Evolutionary conservation across 2,797 vertebrate species (phyloP), one percentile per base, ranked within the genome.

Genomic region (Labroides dimidiatus): DNA sequence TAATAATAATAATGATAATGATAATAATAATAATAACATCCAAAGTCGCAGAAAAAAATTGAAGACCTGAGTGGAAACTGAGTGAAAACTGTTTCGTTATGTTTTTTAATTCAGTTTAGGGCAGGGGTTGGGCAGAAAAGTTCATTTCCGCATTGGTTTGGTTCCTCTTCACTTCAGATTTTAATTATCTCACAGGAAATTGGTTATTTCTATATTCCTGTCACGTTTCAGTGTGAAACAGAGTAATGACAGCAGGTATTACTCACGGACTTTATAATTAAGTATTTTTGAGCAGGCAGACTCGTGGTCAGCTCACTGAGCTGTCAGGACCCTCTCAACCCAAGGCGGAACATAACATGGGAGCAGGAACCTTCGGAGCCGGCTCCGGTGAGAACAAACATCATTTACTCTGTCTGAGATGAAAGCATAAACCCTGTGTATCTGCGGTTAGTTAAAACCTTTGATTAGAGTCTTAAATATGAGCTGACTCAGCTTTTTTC

Each of bases 351-450:
- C 50, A 13, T 12, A 93, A 84, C 87, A 92, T 93, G 90, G 69
- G 83, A 80, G 72, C 85, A 91, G 89, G 89, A 91, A 91, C 87
- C 87, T 77, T 24, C 82, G 72, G 77, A 93, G 87, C 94, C 93
- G 94, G 94, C 91, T 87, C 75, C 69, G 93, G 94, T 94, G 72
- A 87, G 89, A 24, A 48, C 2, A 39, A 39, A 75, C 19, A 73
- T 11, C 39, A 36, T 65, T 60, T 0, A 52, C 66, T 68, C 33
- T 11, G 11, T 6, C 30, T 20, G 6, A 8, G 2, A 1, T 21
- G 0, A 45, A 42, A 27, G 6, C 10, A 15, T 7, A 19, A 42
- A 27, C 3, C 0, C 5, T 2, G 51, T 8, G 10, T 14, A 19
- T 63, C 21, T 8, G 1, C 0, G 1, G 0, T 2, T 17, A 1